phyloP scores from a whole-genome alignment of 2,113 vertebrate genomes.

The Chaetodon trifascialis region DNA sequence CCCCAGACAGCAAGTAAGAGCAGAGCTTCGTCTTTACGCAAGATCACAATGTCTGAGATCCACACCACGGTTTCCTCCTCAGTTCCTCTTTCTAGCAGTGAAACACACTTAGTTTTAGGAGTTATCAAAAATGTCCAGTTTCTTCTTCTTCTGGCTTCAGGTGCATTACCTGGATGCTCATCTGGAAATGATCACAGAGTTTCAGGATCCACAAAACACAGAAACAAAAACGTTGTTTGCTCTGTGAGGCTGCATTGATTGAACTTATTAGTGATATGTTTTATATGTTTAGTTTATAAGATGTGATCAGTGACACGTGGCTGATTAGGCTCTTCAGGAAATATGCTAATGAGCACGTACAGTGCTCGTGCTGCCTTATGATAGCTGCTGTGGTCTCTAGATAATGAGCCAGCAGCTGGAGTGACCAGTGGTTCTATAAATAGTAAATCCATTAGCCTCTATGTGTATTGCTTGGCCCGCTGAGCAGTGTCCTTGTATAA shows the following conservation, averaged over 20 bases:
- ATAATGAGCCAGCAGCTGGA: background rate
- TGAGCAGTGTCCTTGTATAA: background rate
- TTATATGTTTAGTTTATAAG: no score
- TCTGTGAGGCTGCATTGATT: no score
- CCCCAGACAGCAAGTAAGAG: conserved; percentile 69
- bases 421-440: background rate
- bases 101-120: background rate
- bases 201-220: no score
- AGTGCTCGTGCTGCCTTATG: background rate
- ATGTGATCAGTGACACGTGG: background rate
- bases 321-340: background rate
- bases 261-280: no score
- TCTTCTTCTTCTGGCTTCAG: no score
- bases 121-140: no score
- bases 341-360: background rate
- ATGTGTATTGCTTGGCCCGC: background rate
- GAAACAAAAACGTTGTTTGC: no score
- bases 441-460: background rate
- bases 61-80: no score
- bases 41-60: conserved; percentile 13
- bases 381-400: background rate
- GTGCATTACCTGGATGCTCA: no score
- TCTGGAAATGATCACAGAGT: no score
- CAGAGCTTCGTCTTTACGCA: conserved; percentile 38
- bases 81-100: no score